Percentiles rank a stretch among this genome's conserved stretches.
Evolutionary conservation across 2,888 invertebrate genomes (phyloP).

Genomic region (Catocala sponsa): DNA sequence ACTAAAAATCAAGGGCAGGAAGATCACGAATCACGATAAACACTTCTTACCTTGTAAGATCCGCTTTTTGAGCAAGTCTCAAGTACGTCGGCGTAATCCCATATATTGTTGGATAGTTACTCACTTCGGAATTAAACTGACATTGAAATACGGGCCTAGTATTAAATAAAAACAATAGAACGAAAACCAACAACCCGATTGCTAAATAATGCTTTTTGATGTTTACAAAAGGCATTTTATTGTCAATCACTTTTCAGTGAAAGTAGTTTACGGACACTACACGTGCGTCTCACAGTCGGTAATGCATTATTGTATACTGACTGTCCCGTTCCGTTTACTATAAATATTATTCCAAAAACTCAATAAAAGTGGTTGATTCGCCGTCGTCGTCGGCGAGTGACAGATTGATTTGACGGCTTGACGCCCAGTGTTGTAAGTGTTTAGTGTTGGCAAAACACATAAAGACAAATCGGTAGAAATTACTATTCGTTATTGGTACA

Average conservation of each 20-base stretch:
- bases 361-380: slow-evolving; percentile 38
- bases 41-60: slow-evolving; percentile 92
- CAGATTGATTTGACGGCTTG: slow-evolving; percentile 16
- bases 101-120: slow-evolving; percentile 92
- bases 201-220: slow-evolving; percentile 84
- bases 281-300: slow-evolving; percentile 34
- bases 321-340: slow-evolving; percentile 24
- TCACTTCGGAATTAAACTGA: slow-evolving; percentile 72
- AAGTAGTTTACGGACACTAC: slow-evolving; percentile 28
- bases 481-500: no score
- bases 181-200: slow-evolving; percentile 81
- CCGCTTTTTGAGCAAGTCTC: slow-evolving; percentile 97
- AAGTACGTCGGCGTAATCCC: slow-evolving; percentile 97
- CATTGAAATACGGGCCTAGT: slow-evolving; percentile 80
- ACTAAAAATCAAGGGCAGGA: slow-evolving; percentile 72
- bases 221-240: slow-evolving; percentile 81
- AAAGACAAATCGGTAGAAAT: neutral
- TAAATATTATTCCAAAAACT: slow-evolving; percentile 16
- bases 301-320: slow-evolving; percentile 41
- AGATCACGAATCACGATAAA: slow-evolving; percentile 74
- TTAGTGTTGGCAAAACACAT: neutral
- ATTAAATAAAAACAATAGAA: slow-evolving; percentile 80
- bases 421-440: neutral
- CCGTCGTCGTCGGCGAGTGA: slow-evolving; percentile 46
- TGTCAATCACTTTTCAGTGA: slow-evolving; percentile 42